These are phyloP conservation scores for Melikaiella ostensackeni DNA, from an alignment of 2,888 invertebrate species.

Conservation along the genomic window DNA sequence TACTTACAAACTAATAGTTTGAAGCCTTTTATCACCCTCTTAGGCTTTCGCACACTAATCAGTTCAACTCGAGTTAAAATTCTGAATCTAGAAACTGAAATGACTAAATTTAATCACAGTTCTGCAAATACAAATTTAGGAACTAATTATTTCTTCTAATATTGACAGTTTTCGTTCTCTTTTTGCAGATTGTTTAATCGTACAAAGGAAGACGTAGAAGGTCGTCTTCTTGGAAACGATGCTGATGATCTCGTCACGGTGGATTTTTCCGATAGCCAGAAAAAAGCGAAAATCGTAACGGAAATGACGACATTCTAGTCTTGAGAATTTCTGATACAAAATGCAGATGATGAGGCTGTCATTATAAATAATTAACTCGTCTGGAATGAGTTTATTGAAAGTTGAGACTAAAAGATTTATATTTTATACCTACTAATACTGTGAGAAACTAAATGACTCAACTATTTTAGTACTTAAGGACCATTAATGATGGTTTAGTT, in stretches of 20 bases:
- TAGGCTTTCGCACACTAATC: not conserved
- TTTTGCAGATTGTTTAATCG: constrained; percentile 76
- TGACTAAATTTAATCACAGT: not conserved
- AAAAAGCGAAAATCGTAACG: constrained; percentile 59
- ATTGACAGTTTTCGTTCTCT: not conserved
- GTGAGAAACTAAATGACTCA: constrained; percentile 1
- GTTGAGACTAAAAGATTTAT: constrained; percentile 19
- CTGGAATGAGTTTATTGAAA: constrained; percentile 19
- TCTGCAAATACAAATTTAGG: not conserved
- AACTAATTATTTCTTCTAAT: not conserved
- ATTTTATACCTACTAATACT: constrained; percentile 6
- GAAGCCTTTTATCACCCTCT: not conserved
- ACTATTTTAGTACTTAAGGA: constrained; percentile 9
- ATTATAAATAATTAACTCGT: constrained; percentile 31
- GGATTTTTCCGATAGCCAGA: constrained; percentile 66
- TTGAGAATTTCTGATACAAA: constrained; percentile 18
- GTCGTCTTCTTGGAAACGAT: constrained; percentile 73
- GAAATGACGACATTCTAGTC: constrained; percentile 59
- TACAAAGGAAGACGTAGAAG: constrained; percentile 75
- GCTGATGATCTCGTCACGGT: constrained; percentile 74
- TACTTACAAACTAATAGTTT: not conserved
- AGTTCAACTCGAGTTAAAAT: not conserved
- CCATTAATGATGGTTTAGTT: not conserved
- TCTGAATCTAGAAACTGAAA: not conserved
- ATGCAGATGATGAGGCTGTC: constrained; percentile 8